Conservation (phyloP, 2,797 vertebrate species). For the Percopsis omiscomaycus region DNA sequence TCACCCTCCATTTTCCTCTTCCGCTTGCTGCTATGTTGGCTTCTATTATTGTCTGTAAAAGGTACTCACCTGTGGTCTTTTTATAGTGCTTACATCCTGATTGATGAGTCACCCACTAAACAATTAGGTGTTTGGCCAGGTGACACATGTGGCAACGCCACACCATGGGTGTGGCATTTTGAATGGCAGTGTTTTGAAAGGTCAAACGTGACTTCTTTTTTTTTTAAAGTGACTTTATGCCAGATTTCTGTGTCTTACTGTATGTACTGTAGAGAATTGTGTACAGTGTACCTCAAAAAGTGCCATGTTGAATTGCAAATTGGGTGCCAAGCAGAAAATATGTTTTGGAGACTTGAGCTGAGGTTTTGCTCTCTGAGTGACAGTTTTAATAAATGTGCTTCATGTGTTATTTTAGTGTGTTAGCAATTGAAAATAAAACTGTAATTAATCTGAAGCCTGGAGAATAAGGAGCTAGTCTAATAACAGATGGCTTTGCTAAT, state of each 20-base stretch:
- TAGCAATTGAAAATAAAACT: not conserved
- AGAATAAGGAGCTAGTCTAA: constrained; percentile 55
- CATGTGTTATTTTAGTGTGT: constrained; percentile 5
- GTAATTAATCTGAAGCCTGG: constrained; percentile 25
- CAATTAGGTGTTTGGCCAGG: too few species aligned
- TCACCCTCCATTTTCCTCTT: too few species aligned
- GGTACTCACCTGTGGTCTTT: too few species aligned
- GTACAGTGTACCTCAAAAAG: not conserved
- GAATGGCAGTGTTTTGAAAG: not conserved
- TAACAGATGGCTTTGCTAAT: constrained; percentile 57
- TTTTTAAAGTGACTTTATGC: constrained; percentile 1
- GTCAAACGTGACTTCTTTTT: not conserved
- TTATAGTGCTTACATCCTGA: too few species aligned
- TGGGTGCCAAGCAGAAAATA: constrained; percentile 1
- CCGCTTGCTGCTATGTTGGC: too few species aligned
- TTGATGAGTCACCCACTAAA: too few species aligned
- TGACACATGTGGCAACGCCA: too few species aligned
- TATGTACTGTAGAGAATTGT: not conserved
- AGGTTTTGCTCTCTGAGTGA: constrained; percentile 4
- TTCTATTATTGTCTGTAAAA: too few species aligned
- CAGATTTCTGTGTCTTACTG: not conserved
- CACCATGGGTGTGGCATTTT: too few species aligned
- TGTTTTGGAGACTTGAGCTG: constrained; percentile 4
- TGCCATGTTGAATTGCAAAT: constrained; percentile 8
- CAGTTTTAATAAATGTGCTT: not conserved